Conservation (phyloP, 2,888 invertebrate genomes). For the Epinotia brunnichana region DNA sequence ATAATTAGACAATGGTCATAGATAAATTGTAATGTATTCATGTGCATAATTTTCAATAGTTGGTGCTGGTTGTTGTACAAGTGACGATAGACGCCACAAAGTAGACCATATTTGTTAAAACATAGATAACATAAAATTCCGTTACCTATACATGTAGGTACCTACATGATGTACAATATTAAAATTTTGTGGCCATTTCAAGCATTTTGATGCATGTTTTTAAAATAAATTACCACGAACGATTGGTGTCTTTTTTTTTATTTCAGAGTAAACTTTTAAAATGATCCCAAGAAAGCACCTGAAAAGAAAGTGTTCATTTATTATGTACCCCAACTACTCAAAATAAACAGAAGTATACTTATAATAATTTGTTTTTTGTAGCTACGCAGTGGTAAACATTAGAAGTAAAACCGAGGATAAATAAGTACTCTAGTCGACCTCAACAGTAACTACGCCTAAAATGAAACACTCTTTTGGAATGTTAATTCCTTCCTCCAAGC, state of each 20-base stretch:
- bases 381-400: background rate
- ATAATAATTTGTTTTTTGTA: too few species aligned
- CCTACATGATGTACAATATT: too few species aligned
- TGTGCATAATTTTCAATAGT: background rate
- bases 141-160: too few species aligned
- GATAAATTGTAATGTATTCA: background rate
- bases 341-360: background rate
- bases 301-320: background rate
- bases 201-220: too few species aligned
- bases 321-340: background rate
- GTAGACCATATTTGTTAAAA: background rate
- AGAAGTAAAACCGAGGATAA: background rate
- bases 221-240: background rate
- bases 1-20: background rate
- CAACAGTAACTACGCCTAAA: background rate
- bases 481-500: conserved; percentile 11
- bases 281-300: background rate
- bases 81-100: background rate
- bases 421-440: background rate
- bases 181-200: too few species aligned
- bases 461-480: conserved; percentile 17
- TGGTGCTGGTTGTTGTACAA: background rate
- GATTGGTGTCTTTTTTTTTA: background rate
- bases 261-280: background rate
- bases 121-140: too few species aligned